Evolutionary conservation across 2,888 invertebrate genomes (phyloP), one percentile per base, ranked within the genome.

Genomic region (Pseudoips prasinana): DNA sequence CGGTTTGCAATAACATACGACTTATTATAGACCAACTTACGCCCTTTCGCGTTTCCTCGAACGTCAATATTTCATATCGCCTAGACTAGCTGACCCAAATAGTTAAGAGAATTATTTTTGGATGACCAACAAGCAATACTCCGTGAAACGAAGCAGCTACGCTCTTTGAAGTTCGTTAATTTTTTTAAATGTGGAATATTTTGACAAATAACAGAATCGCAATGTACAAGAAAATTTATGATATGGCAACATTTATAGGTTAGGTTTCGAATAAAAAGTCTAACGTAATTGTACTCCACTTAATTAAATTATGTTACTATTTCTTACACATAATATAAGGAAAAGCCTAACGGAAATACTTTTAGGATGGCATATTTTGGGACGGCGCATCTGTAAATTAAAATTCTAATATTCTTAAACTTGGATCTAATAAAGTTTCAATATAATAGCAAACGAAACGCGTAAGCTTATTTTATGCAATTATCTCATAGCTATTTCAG

Each of bases 71-170:
- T 49, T 57, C 56, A 58, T 61, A 53, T 42, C 29, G 59, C 48
- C 56, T 55, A 60, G 66, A 60, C 64, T 54, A 52, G 51, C 53
- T 69, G 72, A 73, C 73, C 74, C 59, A 73, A 54, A 63, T 71
- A 46, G 29, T 20, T 20, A 20, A 7, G 32, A 11, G 52, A 50
- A 63, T 69, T 75, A 76, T 75, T 75, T 75, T 60, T 39, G 62
- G 58, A 52, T 43, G 40, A 40, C 47, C 52, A 55, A 59, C 54
- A 48, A 46, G 20, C 20, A 20, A 55, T 58, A 47, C 46, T 37
- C 46, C 32, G 49, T 55, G 54, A 64, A 55, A 53, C 43, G 38
- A 54, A 61, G 52, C 57, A 60, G 63, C 46, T 55, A 49, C 53
- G 49, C 37, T 19, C 39, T 44, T 54, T 53, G 50, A 44, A 55